Conservation (phyloP, 1,140 invertebrate species). For the Tyrophagus putrescentiae region DNA sequence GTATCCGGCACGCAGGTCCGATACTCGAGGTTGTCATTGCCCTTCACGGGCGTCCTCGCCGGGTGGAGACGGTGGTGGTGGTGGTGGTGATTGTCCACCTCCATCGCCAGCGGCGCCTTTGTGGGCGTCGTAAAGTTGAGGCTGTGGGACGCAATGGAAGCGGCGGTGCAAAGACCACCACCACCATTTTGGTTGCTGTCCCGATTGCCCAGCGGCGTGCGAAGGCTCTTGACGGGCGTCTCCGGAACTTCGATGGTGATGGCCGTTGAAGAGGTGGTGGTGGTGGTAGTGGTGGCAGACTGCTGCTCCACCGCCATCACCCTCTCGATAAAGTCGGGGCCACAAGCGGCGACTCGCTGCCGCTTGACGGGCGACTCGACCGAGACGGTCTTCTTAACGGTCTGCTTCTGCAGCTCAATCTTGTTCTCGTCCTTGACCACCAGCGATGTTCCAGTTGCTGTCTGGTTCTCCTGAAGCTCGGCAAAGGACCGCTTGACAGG, state of each 20-base stretch:
- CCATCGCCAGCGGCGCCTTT: background rate
- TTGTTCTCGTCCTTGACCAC: no score
- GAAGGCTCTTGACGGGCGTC: slow-evolving; percentile 3
- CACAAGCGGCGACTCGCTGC: no score
- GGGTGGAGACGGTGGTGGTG: no score
- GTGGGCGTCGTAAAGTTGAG: background rate
- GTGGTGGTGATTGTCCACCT: background rate
- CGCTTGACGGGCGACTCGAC: no score
- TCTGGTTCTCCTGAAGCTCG: no score
- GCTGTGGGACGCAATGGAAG: background rate
- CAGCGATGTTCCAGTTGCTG: no score
- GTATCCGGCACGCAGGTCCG: slow-evolving; percentile 16
- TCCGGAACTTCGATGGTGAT: background rate
- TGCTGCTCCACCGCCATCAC: background rate
- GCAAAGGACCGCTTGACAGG: no score
- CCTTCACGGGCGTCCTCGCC: slow-evolving; percentile 1
- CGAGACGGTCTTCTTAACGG: no score
- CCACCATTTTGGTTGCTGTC: background rate
- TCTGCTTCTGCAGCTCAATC: no score
- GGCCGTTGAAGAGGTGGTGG: background rate
- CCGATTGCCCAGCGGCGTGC: background rate
- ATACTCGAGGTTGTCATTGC: background rate
- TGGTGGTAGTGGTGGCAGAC: background rate
- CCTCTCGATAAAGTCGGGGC: no score
- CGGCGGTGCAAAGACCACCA: background rate